Evolutionary conservation across 92 coral and sea anemone species (phyloP), one percentile per base, ranked within the genome.

Genomic region (Phymanthus crucifer): DNA sequence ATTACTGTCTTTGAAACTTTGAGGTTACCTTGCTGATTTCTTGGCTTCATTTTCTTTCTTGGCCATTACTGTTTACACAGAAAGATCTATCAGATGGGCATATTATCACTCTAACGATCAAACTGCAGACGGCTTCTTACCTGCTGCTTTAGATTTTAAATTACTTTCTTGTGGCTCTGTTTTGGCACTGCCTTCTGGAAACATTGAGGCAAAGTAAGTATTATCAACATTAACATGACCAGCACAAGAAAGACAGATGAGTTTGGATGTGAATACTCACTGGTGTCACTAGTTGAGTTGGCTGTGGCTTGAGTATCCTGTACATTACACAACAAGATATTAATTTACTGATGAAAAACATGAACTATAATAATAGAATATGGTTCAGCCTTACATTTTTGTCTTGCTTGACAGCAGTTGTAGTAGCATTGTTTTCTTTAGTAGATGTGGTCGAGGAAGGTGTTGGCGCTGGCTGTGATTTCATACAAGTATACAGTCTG

Each of bases 101-200:
- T n/a, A n/a, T n/a, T n/a, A n/a, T n/a, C n/a, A n/a, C n/a, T n/a
- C n/a, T n/a, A n/a, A n/a, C n/a, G n/a, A n/a, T n/a, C 11, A 43
- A 6, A 43, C 2, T 43, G 13, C 48, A 43, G 11, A 43, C 48
- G 13, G 32, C 50, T 73, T 70, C 79, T 38, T 73, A 91, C 95
- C 89, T 76, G 95, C 66, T 45, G 88, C 81, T 76, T 94, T 94
- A 19, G 97, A 68, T 70, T 92, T 94, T 67, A 86, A 91, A 66
- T 83, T 78, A 10, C 3, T 61, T 34, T 77, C 81, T 64, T 91
- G 92, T 16, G 87, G 23, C 14, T 89, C 98, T 65, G 69, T 80
- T 74, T 92, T 87, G 26, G 78, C 83, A 66, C 77, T 33, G 46
- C 68, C 92, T 82, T 77, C 81, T 77, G 40, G 9, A 19, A n/a